Base-by-base conservation (phyloP, 2,797 vertebrate genomes). In the Gymnoscopelus microlampas region DNA sequence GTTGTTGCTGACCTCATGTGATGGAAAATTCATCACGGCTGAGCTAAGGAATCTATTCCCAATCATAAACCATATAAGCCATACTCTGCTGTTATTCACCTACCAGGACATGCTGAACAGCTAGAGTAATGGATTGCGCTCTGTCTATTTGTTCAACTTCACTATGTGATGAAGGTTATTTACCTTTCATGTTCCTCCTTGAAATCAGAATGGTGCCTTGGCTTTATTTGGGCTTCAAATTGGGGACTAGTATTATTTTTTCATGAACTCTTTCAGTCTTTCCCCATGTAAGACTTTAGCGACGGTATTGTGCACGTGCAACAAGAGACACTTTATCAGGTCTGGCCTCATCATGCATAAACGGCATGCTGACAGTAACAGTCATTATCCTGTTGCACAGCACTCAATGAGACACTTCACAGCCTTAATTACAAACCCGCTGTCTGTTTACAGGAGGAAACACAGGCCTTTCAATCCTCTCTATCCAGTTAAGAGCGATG, bases 361-460 rank as follows among this genome's bases (percentile, higher is more conserved):
- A 75, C 73, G 60, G 58, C 51, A 63, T 29, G 48, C 71, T 79
- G 69, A 72, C 72, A 73, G 39, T 74, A 74, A 76, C 68, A 78
- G 64, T 79, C 76, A 80, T 88, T 81, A 88, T 66, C 76, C 77
- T 50, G 59, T 70, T 73, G 70, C 85, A 80, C 82, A 74, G 50
- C 79, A 62, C 73, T 82, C 70, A 70, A 71, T 76, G 71, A 76
- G 77, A 86, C 75, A 79, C 78, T 83, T 85, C 60, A 63, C 53
- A 74, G 79, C 69, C 55, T 84, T 89, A 86, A 89, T 87, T 85
- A 83, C 78, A 83, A 73, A 39, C 54, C 70, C 70, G 74, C 63
- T 3, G 74, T 60, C 72, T 63, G 62, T 84, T 80, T 83, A 72
- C 70, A 79, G 63, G 68, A 76, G 74, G 61, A 78, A 83, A 79